Base-by-base conservation (phyloP, 2,113 vertebrate genomes). In the Aptenodytes forsteri region DNA sequence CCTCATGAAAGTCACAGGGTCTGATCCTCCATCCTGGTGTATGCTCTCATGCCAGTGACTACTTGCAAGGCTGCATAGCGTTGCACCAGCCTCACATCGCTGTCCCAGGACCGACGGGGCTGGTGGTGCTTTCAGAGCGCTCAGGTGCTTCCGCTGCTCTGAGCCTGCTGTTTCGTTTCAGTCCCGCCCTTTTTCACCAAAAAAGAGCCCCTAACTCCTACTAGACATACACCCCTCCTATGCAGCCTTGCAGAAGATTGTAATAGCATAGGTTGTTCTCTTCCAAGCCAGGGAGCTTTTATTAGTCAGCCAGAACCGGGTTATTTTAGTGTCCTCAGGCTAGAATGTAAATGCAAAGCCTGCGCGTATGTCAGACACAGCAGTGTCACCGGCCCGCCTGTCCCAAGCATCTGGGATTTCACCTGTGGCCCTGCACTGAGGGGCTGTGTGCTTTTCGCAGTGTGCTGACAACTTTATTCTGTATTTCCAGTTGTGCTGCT, bases 41-140 rank as follows among this genome's bases (percentile, higher is more conserved):
- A 12, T 22, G 25, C 29, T 93, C 29, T 52, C 66, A 22, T 15
- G 8, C 46, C 50, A 47, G 42, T 56, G 71, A 50, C 29, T 23
- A 17, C 67, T n/a, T 55, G 23, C 58, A 66, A 69, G 55, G 58
- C 58, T 92, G 54, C 14, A 9, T 4, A 25, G 58, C 73, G 59
- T 36, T 46, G n/a, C 65, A 34, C 10, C 46, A 30, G 44, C 44
- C 40, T 81, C 36, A 32, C 3, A 1, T 32, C 0, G 0, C 66
- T 59, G 34, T 65, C 71, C 40, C 46, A 50, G 72, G 47, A 44
- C 21, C 9, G 27, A 4, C 0, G 1, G 83, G 16, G 14, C 61
- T 73, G 40, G 21, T 38, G 71, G n/a, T 54, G 46, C 46, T 52
- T 86, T 36, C 54, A 44, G 32, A 52, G 65, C 1, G 11, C 62